These are phyloP conservation scores for Oreochromis tanganicae DNA, from an alignment of 2,113 vertebrate species.

Conservation along the genomic window DNA sequence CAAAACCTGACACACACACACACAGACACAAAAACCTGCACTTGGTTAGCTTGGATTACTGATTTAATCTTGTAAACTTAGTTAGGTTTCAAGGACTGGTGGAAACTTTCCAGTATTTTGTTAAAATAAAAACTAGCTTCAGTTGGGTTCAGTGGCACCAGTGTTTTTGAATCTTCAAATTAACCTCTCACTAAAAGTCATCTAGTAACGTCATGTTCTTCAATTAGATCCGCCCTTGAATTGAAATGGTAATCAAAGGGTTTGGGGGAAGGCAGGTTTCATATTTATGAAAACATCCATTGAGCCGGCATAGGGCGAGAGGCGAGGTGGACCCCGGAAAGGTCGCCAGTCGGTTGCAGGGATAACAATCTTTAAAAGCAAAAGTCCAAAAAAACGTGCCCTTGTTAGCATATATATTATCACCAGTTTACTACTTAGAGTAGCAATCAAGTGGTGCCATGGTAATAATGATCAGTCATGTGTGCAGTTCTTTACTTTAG, in stretches of 20 bases:
- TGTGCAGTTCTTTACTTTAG: background rate
- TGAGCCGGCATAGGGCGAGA: background rate
- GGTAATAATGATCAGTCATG: background rate
- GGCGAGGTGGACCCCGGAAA: background rate
- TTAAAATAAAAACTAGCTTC: background rate
- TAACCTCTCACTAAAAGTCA: background rate
- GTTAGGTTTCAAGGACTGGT: background rate
- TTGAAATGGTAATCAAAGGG: background rate
- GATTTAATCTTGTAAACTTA: background rate
- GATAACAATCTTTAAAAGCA: background rate
- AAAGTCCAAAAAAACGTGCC: rapidly evolving
- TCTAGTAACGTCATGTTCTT: background rate
- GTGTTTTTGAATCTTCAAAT: background rate
- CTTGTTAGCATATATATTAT: background rate
- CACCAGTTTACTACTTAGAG: background rate
- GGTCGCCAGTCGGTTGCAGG: background rate
- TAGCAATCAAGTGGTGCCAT: background rate
- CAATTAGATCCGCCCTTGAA: background rate
- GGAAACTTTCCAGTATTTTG: background rate
- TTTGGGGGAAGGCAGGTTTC: too few relatives aligned
- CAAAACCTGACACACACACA: background rate
- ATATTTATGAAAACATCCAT: background rate
- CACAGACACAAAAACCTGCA: background rate
- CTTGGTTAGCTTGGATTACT: background rate
- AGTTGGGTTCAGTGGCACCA: background rate